Conservation (phyloP, 2,113 vertebrate species). For the Leptosomus discolor region DNA sequence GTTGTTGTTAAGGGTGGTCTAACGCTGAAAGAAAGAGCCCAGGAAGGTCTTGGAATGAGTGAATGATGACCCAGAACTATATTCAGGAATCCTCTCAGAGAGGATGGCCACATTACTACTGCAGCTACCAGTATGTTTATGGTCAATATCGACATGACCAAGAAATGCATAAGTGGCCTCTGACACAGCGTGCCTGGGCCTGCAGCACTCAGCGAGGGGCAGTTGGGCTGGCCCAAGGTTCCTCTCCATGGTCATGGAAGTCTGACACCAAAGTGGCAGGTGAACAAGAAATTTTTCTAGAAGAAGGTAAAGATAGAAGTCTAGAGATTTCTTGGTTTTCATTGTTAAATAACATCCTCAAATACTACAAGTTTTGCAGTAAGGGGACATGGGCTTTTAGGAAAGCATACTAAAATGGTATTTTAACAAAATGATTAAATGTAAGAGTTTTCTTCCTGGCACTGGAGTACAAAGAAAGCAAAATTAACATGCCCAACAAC, state of each 20-base stretch:
- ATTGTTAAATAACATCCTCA: neutral
- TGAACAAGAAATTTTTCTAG: neutral
- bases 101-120: neutral
- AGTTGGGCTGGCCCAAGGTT: neutral
- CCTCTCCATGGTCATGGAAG: neutral
- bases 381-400: neutral
- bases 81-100: neutral
- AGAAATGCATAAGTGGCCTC: neutral
- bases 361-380: neutral
- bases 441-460: neutral
- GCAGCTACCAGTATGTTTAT: neutral
- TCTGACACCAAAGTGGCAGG: neutral
- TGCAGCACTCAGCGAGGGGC: accelerated
- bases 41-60: neutral
- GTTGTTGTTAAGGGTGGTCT: neutral
- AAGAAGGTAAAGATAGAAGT: accelerated
- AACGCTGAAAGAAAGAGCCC: neutral
- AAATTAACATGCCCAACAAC: neutral
- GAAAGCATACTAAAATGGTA: neutral
- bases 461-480: neutral
- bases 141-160: accelerated
- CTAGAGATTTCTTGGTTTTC: neutral
- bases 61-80: neutral
- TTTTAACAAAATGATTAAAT: neutral
- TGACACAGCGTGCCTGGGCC: neutral